Base-by-base conservation (phyloP, 1,140 invertebrate species). In the Eurosta solidaginis region DNA sequence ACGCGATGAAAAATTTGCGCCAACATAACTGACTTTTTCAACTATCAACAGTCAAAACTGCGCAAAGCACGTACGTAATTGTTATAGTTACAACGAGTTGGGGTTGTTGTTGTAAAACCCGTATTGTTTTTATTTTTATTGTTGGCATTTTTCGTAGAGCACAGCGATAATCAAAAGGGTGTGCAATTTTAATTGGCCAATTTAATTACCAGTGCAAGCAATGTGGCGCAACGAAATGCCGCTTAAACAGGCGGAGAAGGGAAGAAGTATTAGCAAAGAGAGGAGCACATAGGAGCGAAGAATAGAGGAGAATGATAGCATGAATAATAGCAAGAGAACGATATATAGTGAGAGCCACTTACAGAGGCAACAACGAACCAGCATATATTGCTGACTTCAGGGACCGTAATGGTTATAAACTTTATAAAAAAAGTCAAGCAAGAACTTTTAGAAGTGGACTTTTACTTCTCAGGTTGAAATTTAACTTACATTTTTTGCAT, bases 101-200 rank as follows among this genome's bases (percentile, higher is more conserved):
- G 22, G 44, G 42, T 74, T 74, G 25, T 74, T 74, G 42, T 27
- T 74, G 63, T 47, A n/a, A n/a, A n/a, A n/a, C n/a, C n/a, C n/a
- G n/a, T n/a, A n/a, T n/a, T n/a, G n/a, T n/a, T n/a, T n/a, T n/a
- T n/a, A n/a, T n/a, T 50, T 22, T 68, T 68, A 2, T 22, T 27
- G 54, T 63, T 63, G 22, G n/a, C 54, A 29, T 75, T 78, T 36
- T 75, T 78, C 25, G 42, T 63, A 40, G 40, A 44, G 14, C 74
- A n/a, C n/a, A 59, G 82, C 82, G 85, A 86, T 86, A 86, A 86
- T 86, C 85, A 86, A 86, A 86, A 84, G 85, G 82, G 85, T 86
- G 84, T 86, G 85, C 85, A 86, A 86, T 86, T 86, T 86, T 86
- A 86, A 86, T 86, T 86, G 85, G 86, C 80, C 85, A 86, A 86